These are phyloP conservation scores for Catharus fuscescens DNA, from an alignment of 2,113 vertebrate genomes.

Conservation along the genomic window DNA sequence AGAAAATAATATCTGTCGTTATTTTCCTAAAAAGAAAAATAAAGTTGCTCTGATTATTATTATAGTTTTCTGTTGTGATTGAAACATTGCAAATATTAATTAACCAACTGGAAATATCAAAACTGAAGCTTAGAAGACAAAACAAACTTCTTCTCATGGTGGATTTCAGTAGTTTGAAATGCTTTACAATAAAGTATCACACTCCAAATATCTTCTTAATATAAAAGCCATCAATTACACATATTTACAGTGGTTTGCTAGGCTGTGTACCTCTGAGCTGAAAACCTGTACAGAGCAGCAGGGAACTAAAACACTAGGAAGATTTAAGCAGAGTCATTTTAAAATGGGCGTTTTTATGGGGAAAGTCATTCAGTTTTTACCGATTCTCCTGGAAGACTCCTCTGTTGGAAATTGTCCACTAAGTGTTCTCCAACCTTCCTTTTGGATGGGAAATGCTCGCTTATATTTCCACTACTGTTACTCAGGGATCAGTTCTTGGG, in stretches of 20 bases:
- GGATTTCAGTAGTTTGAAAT: not conserved
- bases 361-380: not conserved
- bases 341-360: not conserved
- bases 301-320: not conserved
- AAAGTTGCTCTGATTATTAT: not conserved
- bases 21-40: not conserved
- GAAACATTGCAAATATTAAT: not conserved
- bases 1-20: not conserved
- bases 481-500: not conserved
- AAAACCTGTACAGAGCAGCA: not conserved
- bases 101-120: not conserved
- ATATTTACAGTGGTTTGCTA: not conserved
- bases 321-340: not conserved
- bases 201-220: not conserved
- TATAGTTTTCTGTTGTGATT: not conserved
- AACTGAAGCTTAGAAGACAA: not conserved
- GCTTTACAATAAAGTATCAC: not conserved
- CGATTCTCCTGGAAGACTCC: not conserved
- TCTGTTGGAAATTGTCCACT: not conserved
- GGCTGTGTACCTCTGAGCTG: not conserved
- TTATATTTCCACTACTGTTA: not conserved
- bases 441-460: not conserved
- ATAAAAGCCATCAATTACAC: not conserved
- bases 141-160: not conserved
- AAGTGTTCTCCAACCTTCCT: not conserved